These are phyloP conservation scores for Bursaphelenchus mucronatus DNA, from an alignment of 1,140 invertebrate species.

Conservation along the genomic window DNA sequence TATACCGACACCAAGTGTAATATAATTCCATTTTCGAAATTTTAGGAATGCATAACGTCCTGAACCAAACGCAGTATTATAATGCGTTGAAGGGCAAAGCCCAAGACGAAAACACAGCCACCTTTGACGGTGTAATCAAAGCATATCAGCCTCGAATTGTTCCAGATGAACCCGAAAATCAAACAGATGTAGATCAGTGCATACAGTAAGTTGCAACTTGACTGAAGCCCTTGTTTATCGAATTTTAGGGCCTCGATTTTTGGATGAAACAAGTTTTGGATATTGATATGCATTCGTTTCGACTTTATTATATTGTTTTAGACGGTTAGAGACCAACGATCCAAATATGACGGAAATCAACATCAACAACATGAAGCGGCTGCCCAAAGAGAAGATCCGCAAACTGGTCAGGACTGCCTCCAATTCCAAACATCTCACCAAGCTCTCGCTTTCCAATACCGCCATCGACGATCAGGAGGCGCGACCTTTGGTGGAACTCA, in stretches of 20 bases:
- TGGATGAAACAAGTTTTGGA: slow-evolving; percentile 1
- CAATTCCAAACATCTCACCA: slow-evolving; percentile 83
- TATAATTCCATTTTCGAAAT: slow-evolving; percentile 39
- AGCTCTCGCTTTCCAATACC: slow-evolving; percentile 84
- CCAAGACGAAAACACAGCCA: slow-evolving; percentile 59
- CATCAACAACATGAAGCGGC: slow-evolving; percentile 97
- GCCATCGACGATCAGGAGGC: slow-evolving; percentile 82
- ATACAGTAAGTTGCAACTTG: slow-evolving; percentile 3
- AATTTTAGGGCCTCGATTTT: no score
- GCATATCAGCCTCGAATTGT: slow-evolving; percentile 61
- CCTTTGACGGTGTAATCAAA: slow-evolving; percentile 60
- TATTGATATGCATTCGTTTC: neutral
- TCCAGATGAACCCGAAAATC: slow-evolving; percentile 63
- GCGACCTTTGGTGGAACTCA: slow-evolving; percentile 59
- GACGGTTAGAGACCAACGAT: slow-evolving; percentile 72
- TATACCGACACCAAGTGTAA: slow-evolving; percentile 25
- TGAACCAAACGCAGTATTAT: slow-evolving; percentile 99
- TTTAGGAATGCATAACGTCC: slow-evolving; percentile 96
- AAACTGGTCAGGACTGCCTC: slow-evolving; percentile 81
- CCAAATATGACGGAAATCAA: slow-evolving; percentile 79
- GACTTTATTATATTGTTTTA: slow-evolving; percentile 21
- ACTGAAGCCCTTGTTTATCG: no score
- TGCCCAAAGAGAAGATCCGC: slow-evolving; percentile 89
- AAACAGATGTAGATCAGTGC: slow-evolving; percentile 51
- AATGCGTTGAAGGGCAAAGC: slow-evolving; percentile 70